phyloP scores from a whole-genome alignment of 2,888 invertebrate species.

The Drymonia ruficornis region DNA sequence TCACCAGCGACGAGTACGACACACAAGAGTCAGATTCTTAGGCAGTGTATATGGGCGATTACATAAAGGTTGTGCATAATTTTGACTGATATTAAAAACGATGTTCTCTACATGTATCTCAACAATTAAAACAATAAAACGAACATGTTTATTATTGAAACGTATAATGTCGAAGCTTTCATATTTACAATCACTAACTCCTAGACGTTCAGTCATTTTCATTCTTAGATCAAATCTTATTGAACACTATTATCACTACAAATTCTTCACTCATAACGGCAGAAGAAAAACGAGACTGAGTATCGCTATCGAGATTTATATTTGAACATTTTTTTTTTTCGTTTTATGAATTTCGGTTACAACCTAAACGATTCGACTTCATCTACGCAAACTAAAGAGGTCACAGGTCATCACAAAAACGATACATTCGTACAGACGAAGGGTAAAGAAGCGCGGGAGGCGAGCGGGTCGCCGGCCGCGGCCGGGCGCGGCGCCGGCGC shows the following conservation, averaged over 20 bases:
- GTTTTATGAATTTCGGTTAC: slow-evolving; percentile 68
- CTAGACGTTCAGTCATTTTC: slow-evolving; percentile 81
- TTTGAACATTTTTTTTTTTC: slow-evolving; percentile 58
- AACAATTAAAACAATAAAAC: slow-evolving; percentile 57
- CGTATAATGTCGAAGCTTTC: slow-evolving; percentile 82
- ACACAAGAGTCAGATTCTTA: slow-evolving; percentile 72
- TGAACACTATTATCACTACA: slow-evolving; percentile 83
- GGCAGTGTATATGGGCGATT: slow-evolving; percentile 3
- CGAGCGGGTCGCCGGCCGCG: slow-evolving; percentile 44
- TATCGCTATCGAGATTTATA: slow-evolving; percentile 77
- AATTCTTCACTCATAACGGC: slow-evolving; percentile 77
- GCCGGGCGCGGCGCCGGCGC: slow-evolving; percentile 47
- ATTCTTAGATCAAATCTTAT: slow-evolving; percentile 77
- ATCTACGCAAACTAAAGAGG: slow-evolving; percentile 68
- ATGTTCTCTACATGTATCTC: not conserved
- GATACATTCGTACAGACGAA: slow-evolving; percentile 56
- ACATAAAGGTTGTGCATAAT: slow-evolving; percentile 6
- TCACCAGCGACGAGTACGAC: slow-evolving; percentile 78
- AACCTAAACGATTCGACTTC: slow-evolving; percentile 63
- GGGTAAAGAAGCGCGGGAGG: slow-evolving; percentile 52
- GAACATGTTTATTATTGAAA: slow-evolving; percentile 70
- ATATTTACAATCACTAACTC: slow-evolving; percentile 82
- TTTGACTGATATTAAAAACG: slow-evolving; percentile 10
- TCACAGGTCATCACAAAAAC: slow-evolving; percentile 64
- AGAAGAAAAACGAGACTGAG: slow-evolving; percentile 79